Conservation (phyloP, 2,888 invertebrate genomes). For the Drosophila mimetica region DNA sequence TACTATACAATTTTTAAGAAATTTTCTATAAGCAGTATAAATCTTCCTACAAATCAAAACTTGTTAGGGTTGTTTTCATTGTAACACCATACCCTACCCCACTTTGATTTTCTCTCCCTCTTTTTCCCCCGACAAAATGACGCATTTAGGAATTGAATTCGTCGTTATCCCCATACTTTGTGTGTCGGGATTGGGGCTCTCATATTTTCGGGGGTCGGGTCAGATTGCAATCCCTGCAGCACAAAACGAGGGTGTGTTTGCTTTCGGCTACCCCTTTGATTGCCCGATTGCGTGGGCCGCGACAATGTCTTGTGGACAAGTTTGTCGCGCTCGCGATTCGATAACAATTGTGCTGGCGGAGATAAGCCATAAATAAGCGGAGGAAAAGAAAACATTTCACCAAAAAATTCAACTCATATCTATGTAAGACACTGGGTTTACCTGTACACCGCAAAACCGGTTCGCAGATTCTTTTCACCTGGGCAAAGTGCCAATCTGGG, state of each 20-base stretch:
- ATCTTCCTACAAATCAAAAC: background rate
- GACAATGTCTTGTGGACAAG: constrained; percentile 47
- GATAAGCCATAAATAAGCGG: constrained; percentile 49
- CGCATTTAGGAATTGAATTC: constrained; percentile 25
- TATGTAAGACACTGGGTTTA: constrained; percentile 13
- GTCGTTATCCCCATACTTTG: background rate
- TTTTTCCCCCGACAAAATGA: constrained; percentile 12
- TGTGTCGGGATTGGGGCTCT: background rate
- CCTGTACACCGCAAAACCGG: constrained; percentile 36
- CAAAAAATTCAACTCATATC: constrained; percentile 17
- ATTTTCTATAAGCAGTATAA: too few species aligned
- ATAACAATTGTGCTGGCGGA: constrained; percentile 37
- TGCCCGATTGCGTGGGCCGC: constrained; percentile 50
- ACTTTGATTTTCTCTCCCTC: background rate
- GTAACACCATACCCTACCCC: constrained; percentile 4
- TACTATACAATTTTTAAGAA: background rate
- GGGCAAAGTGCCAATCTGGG: constrained; percentile 29
- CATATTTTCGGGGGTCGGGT: constrained; percentile 11
- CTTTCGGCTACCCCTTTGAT: constrained; percentile 27
- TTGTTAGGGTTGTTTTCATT: constrained; percentile 17
- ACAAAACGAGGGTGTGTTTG: constrained; percentile 22
- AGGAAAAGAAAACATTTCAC: constrained; percentile 23
- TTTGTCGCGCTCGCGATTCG: constrained; percentile 42
- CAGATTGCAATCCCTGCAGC: constrained; percentile 47
- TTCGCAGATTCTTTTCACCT: constrained; percentile 31